Evolutionary conservation across 2,797 vertebrate genomes (phyloP).

Genomic region (Takifugu rubripes): DNA sequence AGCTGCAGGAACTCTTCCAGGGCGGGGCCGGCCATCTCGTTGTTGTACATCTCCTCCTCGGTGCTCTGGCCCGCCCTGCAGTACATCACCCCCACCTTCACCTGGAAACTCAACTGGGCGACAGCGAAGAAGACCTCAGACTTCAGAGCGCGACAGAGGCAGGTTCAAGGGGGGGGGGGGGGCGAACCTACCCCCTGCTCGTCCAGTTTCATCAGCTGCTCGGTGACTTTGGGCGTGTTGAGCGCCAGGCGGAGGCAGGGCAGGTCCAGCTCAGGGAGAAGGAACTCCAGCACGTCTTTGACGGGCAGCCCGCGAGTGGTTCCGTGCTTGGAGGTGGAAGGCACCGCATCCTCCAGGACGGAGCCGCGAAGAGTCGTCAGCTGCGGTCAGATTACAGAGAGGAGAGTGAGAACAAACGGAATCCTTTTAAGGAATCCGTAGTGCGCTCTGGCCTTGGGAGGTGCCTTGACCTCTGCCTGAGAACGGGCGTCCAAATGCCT

Average conservation of each 20-base stretch:
- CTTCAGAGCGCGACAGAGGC: not conserved
- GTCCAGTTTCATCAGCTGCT: constrained; percentile 96
- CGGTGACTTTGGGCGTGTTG: constrained; percentile 95
- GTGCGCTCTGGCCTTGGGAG: not conserved
- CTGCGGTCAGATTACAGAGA: constrained; percentile 61
- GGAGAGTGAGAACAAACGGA: constrained; percentile 23
- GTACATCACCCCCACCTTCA: constrained; percentile 98
- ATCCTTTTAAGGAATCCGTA: constrained; percentile 41
- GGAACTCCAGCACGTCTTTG: constrained; percentile 92
- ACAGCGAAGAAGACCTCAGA: constrained; percentile 20
- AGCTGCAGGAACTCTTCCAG: constrained; percentile 96
- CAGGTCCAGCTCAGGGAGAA: constrained; percentile 90
- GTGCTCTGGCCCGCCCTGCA: constrained; percentile 93
- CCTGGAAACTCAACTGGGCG: constrained; percentile 91
- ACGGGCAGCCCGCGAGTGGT: constrained; percentile 87
- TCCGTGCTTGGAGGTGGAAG: constrained; percentile 92
- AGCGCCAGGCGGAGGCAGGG: constrained; percentile 91
- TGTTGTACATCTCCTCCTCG: constrained; percentile 99
- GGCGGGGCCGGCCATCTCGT: constrained; percentile 88
- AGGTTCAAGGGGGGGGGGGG: not conserved
- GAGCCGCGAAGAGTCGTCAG: constrained; percentile 91
- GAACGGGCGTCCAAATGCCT: constrained; percentile 24
- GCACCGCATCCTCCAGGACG: constrained; percentile 89
- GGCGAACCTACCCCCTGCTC: constrained; percentile 87
- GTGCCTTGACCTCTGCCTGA: constrained; percentile 27